Evolutionary conservation across 2,113 vertebrate species (phyloP).

Genomic region (Vulpes lagopus): DNA sequence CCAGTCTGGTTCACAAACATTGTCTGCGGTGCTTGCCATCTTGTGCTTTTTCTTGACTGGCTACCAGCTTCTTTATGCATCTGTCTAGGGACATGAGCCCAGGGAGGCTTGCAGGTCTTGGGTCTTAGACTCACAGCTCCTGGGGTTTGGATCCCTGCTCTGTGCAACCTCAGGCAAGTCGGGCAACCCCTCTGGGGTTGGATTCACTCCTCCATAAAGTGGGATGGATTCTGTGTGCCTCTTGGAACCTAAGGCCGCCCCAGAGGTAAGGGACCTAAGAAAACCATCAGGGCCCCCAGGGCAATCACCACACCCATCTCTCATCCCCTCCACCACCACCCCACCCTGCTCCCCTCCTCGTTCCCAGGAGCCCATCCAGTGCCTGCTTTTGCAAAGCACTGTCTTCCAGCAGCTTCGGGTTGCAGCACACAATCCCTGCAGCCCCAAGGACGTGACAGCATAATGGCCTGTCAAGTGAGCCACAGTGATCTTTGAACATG

Average conservation of each 20-base stretch:
- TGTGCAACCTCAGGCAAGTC: neutral
- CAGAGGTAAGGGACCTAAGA: neutral
- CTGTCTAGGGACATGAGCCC: rapidly evolving
- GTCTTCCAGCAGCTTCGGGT: neutral
- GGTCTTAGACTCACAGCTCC: neutral
- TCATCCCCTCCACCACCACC: neutral
- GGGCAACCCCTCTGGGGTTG: neutral
- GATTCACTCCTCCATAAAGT: neutral
- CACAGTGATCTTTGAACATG: constrained; percentile 39
- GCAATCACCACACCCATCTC: rapidly evolving
- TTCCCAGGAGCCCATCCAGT: rapidly evolving
- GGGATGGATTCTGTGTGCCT: neutral
- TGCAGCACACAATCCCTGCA: neutral
- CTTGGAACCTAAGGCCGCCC: rapidly evolving
- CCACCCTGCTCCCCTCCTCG: neutral
- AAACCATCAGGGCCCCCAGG: neutral
- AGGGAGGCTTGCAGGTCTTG: neutral
- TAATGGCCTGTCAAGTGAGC: constrained; percentile 28
- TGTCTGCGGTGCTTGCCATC: neutral
- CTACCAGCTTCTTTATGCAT: rapidly evolving
- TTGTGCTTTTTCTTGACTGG: neutral
- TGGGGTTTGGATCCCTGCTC: neutral
- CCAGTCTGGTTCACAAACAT: neutral
- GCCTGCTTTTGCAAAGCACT: neutral
- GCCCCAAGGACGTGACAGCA: neutral